phyloP scores from a whole-genome alignment of 2,113 vertebrate genomes.

The Leiothrix lutea region DNA sequence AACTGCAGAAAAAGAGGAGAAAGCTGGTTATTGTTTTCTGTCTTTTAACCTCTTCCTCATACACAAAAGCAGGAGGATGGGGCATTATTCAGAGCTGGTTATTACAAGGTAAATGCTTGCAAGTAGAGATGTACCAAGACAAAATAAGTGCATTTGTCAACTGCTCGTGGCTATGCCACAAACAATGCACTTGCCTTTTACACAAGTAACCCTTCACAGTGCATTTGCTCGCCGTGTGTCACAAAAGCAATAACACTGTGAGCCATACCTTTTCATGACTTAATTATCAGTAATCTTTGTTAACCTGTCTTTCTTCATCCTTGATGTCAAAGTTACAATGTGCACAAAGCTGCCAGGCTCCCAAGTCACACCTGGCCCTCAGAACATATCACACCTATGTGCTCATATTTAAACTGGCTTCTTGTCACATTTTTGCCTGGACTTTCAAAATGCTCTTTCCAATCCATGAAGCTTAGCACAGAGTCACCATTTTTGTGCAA shows the following conservation, averaged over 20 bases:
- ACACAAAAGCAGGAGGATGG: background rate
- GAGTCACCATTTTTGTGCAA: slow-evolving; percentile 24
- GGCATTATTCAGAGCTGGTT: slow-evolving; percentile 18
- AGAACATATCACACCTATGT: slow-evolving; percentile 63
- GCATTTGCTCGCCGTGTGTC: background rate
- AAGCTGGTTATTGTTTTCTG: background rate
- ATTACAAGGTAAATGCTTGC: slow-evolving; percentile 39
- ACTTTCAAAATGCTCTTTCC: slow-evolving; percentile 34
- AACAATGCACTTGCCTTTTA: slow-evolving; percentile 54
- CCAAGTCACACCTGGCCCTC: slow-evolving; percentile 67
- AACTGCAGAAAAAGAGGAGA: background rate
- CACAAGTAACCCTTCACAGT: slow-evolving; percentile 58
- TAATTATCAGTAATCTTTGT: slow-evolving; percentile 47
- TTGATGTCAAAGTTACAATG: slow-evolving; percentile 15
- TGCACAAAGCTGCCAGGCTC: slow-evolving; percentile 60
- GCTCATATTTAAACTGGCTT: slow-evolving; percentile 59
- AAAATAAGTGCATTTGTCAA: slow-evolving; percentile 54
- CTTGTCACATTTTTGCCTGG: slow-evolving; percentile 60
- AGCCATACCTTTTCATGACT: slow-evolving; percentile 51
- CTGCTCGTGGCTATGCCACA: slow-evolving; percentile 28
- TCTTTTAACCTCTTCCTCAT: background rate
- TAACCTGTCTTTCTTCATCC: slow-evolving; percentile 59
- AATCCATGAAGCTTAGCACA: slow-evolving; percentile 25
- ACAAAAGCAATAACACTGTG: background rate
- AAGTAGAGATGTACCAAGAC: slow-evolving; percentile 39